Base-by-base conservation (phyloP, 92 coral and sea anemone species). In the Paragorgia papillata region DNA sequence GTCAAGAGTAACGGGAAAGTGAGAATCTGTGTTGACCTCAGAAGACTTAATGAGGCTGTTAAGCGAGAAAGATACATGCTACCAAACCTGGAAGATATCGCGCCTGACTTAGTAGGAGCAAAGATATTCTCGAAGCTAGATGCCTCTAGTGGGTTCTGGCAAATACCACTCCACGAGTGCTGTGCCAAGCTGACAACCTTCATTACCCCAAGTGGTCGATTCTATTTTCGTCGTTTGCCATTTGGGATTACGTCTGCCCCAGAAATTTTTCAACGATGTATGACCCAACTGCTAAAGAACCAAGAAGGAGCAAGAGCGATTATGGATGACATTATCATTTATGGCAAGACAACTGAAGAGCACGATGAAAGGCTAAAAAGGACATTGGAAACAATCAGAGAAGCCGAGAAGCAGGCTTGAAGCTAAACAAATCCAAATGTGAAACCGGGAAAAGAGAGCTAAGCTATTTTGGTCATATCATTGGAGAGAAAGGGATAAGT, bases 11-110 rank as follows among this genome's bases (percentile, higher is more conserved):
- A 80, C 53, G 79, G 82, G 2, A 35, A 67, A 9, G 39, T 76
- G 13, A 32, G 86, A 20, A 88, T 83, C 5, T 88, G 86, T 10
- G 88, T 83, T 14, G 85, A 73, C 54, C 57, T 39, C 9, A 66
- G 76, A 62, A 73, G 58, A 67, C 53, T 80, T 12, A 79, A 62
- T 14, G 91, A 83, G 48, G 87, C 80, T n/a, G 87, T 82, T 14
- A 66, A 84, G 44, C n/a, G n/a, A n/a, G n/a, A n/a, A n/a, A n/a
- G n/a, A n/a, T n/a, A n/a, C n/a, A n/a, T n/a, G n/a, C n/a, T n/a
- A n/a, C n/a, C n/a, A n/a, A n/a, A n/a, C n/a, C n/a, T n/a, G n/a
- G n/a, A n/a, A n/a, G n/a, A n/a, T n/a, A n/a, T n/a, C n/a, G n/a
- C n/a, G n/a, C n/a, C n/a, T n/a, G n/a, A n/a, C n/a, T n/a, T n/a